A percentile compares a stretch with the other conserved stretches of the same genome.
These are phyloP conservation scores for Euproctis similis DNA, from an alignment of 2,888 invertebrate genomes.

Conservation along the genomic window DNA sequence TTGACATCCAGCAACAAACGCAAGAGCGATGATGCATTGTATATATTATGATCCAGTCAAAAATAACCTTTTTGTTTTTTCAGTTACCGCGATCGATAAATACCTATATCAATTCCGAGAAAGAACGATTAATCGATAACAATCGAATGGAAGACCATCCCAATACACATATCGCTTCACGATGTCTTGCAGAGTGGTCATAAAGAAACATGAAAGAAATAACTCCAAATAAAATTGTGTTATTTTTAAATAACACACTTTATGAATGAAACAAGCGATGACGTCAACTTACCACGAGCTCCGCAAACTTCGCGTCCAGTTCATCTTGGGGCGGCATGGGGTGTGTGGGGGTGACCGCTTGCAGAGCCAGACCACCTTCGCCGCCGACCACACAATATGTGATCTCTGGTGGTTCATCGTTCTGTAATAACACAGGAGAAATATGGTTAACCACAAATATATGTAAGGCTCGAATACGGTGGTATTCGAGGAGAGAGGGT, in stretches of 20 bases:
- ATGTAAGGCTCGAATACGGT: too few species aligned
- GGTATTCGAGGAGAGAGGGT: too few species aligned
- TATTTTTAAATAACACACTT: background rate
- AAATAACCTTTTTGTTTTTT: too few species aligned
- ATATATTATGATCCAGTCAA: too few species aligned
- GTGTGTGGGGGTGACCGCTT: conserved; percentile 92
- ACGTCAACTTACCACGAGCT: conserved; percentile 87
- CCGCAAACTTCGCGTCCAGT: conserved; percentile 94
- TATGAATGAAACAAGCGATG: background rate
- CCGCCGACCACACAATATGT: conserved; percentile 95
- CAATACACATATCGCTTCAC: too few species aligned
- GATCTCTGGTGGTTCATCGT: conserved; percentile 97
- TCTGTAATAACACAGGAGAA: conserved; percentile 77
- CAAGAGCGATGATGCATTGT: too few species aligned
- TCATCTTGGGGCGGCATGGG: conserved; percentile 96
- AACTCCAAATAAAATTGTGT: background rate
- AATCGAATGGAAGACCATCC: too few species aligned
- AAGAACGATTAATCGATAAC: too few species aligned
- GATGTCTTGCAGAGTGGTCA: background rate
- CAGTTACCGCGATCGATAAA: too few species aligned
- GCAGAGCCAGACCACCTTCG: conserved; percentile 87
- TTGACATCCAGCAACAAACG: too few species aligned
- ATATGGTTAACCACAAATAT: too few species aligned
- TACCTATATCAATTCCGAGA: too few species aligned
- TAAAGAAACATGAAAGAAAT: background rate